Conservation (phyloP, 1,140 invertebrate genomes). For the Hylyphantes graminicola region DNA sequence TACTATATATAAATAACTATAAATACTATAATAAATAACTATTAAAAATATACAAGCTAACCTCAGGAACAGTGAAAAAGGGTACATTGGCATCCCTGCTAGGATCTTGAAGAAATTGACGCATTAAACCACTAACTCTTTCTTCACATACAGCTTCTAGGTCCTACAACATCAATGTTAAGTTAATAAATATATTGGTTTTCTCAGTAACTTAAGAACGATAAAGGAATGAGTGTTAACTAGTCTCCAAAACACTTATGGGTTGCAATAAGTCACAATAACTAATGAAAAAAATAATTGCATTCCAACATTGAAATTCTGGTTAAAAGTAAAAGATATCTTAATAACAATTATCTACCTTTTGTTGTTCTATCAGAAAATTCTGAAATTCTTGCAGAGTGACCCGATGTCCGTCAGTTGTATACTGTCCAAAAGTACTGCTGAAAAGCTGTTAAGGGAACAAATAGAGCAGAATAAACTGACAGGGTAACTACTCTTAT, state of each 20-base stretch:
- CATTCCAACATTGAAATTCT: background rate
- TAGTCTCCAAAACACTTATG: background rate
- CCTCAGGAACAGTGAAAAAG: constrained; percentile 68
- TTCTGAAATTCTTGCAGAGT: constrained; percentile 81
- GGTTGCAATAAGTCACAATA: background rate
- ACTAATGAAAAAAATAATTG: background rate
- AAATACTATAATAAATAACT: background rate
- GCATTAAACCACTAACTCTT: constrained; percentile 60
- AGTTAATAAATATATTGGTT: background rate
- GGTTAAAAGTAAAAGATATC: background rate
- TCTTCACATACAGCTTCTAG: constrained; percentile 33
- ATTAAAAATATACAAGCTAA: constrained; percentile 49
- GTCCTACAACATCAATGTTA: constrained; percentile 36
- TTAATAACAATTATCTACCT: constrained; percentile 68
- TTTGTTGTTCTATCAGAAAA: constrained; percentile 84
- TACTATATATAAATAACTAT: background rate
- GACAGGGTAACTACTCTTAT: too few species aligned
- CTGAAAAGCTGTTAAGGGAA: constrained; percentile 65
- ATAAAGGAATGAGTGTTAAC: constrained; percentile 2
- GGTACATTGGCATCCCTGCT: constrained; percentile 62
- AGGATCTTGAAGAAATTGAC: constrained; percentile 62
- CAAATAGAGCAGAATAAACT: background rate
- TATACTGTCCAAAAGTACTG: constrained; percentile 70
- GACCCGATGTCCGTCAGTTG: constrained; percentile 74
- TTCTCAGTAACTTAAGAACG: background rate